Evolutionary conservation across 1,140 invertebrate genomes (phyloP), one percentile per base, ranked within the genome.

Genomic region (Solenopsis invicta): DNA sequence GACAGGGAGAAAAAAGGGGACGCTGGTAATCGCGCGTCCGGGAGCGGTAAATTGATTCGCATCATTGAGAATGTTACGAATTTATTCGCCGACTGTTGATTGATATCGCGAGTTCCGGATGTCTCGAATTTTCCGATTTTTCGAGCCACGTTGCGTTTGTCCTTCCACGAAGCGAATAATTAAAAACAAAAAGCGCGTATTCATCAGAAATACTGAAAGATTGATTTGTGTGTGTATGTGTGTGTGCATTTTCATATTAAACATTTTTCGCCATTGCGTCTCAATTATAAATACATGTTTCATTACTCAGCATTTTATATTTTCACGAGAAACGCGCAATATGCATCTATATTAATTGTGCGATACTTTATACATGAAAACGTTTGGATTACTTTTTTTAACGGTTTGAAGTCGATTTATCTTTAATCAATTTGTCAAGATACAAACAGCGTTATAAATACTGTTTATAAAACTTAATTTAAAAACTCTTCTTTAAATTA

Each of bases 51-150:
- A 82, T 74, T 82, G 69, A 82, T 72, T 82, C 80, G 67, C 80
- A 74, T 82, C 80, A 74, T 82, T 82, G 78, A 82, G 78, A 82
- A 82, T 82, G 78, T 82, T 82, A 82, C 78, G 66, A 82, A 82
- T 85, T 76, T 77, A 76, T 74, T 21, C 59, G 72, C 37, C n/a
- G 72, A 64, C 72, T 74, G 72, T 85, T 85, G 81, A 76, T 85
- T 74, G 81, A 76, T 76, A 85, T 76, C 54, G 54, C 71, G 59
- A 54, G 48, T 62, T n/a, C 71, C 37, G 64, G 29, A 85, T 74
- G 41, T 85, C 72, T 61, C 74, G 56, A 74, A 85, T 85, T 76
- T 59, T 41, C 21, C 72, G n/a, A 62, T 85, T 85, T 54, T 78
- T 54, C 50, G 29, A 78, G 24, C 45, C 29, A n/a, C 80, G 13